Evolutionary conservation across 2,888 invertebrate genomes (phyloP).

Genomic region (Pocota personata): DNA sequence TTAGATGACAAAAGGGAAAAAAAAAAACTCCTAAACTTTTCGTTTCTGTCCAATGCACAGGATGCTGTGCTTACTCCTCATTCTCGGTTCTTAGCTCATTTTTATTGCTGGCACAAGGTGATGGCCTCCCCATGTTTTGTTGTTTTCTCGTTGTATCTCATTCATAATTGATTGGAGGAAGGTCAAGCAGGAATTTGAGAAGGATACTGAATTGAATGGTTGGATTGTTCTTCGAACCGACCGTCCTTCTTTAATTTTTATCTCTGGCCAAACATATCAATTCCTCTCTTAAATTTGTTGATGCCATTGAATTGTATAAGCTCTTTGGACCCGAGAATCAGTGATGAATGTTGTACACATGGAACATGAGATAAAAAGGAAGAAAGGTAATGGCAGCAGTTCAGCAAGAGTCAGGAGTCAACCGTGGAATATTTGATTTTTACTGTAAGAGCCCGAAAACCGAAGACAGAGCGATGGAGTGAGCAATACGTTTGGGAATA

Average conservation of each 20-base stretch:
- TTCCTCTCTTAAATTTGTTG: conserved; percentile 71
- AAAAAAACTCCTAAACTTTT: conserved; percentile 38
- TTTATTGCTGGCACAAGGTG: conserved; percentile 70
- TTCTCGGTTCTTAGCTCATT: conserved; percentile 53
- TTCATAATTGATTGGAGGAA: conserved; percentile 75
- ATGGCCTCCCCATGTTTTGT: conserved; percentile 48
- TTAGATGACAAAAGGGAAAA: conserved; percentile 52
- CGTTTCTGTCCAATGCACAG: conserved; percentile 35
- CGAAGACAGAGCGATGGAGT: neutral
- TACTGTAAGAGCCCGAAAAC: conserved; percentile 21
- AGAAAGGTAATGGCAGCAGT: conserved; percentile 54
- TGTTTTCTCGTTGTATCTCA: conserved; percentile 63
- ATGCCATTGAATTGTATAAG: conserved; percentile 72
- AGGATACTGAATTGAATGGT: conserved; percentile 67
- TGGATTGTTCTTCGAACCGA: conserved; percentile 61
- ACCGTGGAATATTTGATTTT: conserved; percentile 68
- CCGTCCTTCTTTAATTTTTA: conserved; percentile 66
- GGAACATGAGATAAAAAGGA: neutral
- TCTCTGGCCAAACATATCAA: conserved; percentile 72
- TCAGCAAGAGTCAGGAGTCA: conserved; percentile 42
- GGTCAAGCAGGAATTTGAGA: conserved; percentile 75
- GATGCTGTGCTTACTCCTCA: conserved; percentile 18
- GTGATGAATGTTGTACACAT: conserved; percentile 62
- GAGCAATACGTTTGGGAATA: conserved; percentile 59
- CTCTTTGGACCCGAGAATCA: conserved; percentile 63